These are phyloP conservation scores for Pavo muticus DNA, from an alignment of 2,113 vertebrate species.

Conservation along the genomic window DNA sequence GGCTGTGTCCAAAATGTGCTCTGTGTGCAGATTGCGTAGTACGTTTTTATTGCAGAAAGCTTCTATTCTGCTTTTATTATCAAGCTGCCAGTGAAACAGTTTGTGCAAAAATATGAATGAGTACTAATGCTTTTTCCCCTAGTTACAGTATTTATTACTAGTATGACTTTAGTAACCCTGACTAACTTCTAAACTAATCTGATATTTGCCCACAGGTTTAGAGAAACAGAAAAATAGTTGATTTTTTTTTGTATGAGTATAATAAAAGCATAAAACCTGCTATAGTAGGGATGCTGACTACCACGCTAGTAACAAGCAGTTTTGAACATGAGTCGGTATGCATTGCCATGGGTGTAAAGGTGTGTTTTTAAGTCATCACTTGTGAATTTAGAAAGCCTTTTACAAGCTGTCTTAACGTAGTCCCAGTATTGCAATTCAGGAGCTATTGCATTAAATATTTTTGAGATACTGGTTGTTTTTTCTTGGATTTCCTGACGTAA, in stretches of 20 bases:
- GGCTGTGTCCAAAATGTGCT: not conserved
- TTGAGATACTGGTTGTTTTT: conserved; percentile 27
- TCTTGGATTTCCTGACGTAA: conserved; percentile 45
- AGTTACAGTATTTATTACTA: not conserved
- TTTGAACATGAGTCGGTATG: not conserved
- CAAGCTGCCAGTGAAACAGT: not conserved
- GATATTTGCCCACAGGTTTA: not conserved
- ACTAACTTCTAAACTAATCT: not conserved
- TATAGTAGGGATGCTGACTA: not conserved
- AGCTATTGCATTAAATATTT: conserved; percentile 19
- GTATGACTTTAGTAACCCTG: not conserved
- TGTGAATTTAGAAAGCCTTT: conserved; percentile 17
- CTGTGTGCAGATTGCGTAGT: not conserved
- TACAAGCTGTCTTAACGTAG: not conserved
- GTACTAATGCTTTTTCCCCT: not conserved
- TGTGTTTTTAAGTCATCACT: conserved; percentile 19
- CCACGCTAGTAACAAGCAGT: not conserved
- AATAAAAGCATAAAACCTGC: not conserved
- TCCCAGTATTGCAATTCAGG: too few species aligned
- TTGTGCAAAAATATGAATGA: not conserved
- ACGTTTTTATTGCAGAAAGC: not conserved
- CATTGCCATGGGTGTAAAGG: fast-evolving
- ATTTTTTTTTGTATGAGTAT: too few species aligned
- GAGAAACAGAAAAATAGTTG: not conserved
- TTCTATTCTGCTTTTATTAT: not conserved